Evolutionary conservation across 1,140 invertebrate genomes (phyloP), one percentile per base, ranked within the genome.

Genomic region (Phenacoccus solenopsis): DNA sequence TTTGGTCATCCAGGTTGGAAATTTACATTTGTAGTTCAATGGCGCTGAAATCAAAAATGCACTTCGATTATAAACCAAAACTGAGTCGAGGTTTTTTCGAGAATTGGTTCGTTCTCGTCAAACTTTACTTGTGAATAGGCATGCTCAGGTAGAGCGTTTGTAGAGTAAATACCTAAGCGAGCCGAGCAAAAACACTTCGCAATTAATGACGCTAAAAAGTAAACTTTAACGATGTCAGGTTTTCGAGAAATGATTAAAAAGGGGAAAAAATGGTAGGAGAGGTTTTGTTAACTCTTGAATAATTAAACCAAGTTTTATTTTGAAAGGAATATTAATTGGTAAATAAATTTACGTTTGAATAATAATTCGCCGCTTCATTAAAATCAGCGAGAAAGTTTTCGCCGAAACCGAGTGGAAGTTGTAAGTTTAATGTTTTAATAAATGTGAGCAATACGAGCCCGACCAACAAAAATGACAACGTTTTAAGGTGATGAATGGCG

Each of bases 1-100:
- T 72, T 79, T 81, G 21, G 85, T 84, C 77, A 89, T 79, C 87
- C 87, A 89, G 1, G 78, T 75, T 0, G 87, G 87, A 75, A 86
- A 88, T 71, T 83, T 84, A 76, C 87, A 88, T 75, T 84, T 85
- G 13, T 70, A 70, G 16, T 73, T 72, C 9, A 59, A 70, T 0
- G 73, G 68, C 13, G 72, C 73, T 75, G 72, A 1, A 64, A 64
- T 9, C 9, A 38, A 38, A 38, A n/a, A n/a, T n/a, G n/a, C n/a
- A n/a, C n/a, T n/a, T n/a, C n/a, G n/a, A n/a, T n/a, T n/a, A n/a
- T n/a, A n/a, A n/a, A n/a, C n/a, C n/a, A n/a, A n/a, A n/a, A n/a
- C n/a, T n/a, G n/a, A n/a, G n/a, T n/a, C n/a, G n/a, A n/a, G n/a
- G n/a, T n/a, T n/a, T n/a, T n/a, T n/a, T n/a, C n/a, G n/a, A n/a